A percentile compares a stretch with the other conserved stretches of the same genome.
phyloP scores from a whole-genome alignment of 2,888 invertebrate species.

The Caenorhabditis doughertyi region DNA sequence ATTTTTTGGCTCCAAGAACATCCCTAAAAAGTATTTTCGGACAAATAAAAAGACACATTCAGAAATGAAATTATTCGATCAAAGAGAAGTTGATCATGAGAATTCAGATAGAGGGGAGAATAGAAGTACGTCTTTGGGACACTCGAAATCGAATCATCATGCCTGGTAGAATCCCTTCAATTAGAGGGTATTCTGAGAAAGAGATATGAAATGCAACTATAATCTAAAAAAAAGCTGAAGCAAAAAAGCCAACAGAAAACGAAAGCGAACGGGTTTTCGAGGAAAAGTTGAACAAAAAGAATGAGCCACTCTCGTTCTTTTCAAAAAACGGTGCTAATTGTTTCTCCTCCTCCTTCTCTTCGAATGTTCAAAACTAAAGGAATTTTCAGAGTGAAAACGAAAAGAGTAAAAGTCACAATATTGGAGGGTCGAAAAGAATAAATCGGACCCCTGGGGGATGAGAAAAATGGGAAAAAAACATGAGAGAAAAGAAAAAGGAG shows the following conservation, averaged over 20 bases:
- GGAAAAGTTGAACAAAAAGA: slow-evolving; percentile 5
- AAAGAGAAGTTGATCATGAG: slow-evolving; percentile 26
- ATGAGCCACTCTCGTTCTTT: slow-evolving; percentile 1
- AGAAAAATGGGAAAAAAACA: slow-evolving; percentile 26
- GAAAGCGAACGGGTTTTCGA: not conserved
- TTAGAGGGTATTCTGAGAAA: slow-evolving; percentile 29
- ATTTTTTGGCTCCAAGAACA: slow-evolving; percentile 18
- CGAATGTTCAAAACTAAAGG: too few relatives aligned
- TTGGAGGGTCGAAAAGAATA: slow-evolving; percentile 20
- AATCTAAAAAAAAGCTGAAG: not conserved
- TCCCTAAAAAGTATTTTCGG: slow-evolving; percentile 6
- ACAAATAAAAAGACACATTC: not conserved
- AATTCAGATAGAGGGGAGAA: too few relatives aligned
- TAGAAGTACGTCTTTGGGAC: slow-evolving; percentile 6
- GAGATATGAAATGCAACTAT: not conserved
- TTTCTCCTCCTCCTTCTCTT: slow-evolving; percentile 4
- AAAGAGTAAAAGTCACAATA: slow-evolving; percentile 15
- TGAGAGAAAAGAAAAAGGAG: not conserved
- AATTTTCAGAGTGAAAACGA: not conserved
- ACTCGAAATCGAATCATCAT: slow-evolving; percentile 38
- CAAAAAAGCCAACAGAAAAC: not conserved
- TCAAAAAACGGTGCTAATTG: slow-evolving; percentile 37
- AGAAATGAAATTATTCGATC: slow-evolving; percentile 34
- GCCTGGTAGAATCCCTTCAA: slow-evolving; percentile 30
- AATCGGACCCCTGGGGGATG: slow-evolving; percentile 59